Evolutionary conservation across 1,140 invertebrate species (phyloP).

Genomic region (Thaumatotibia leucotreta): DNA sequence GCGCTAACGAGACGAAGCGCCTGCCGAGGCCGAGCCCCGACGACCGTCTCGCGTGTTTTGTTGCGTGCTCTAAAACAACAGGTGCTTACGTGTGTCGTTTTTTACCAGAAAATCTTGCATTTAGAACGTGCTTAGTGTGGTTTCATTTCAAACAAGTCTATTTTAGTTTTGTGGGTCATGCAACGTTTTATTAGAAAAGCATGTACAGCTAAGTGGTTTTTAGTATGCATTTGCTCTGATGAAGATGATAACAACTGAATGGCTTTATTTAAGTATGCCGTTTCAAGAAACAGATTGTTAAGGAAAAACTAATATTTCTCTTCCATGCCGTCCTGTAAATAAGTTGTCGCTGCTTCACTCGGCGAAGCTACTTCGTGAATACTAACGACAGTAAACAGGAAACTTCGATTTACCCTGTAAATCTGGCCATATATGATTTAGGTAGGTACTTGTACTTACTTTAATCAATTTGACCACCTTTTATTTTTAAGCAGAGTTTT

Average conservation of each 20-base stretch:
- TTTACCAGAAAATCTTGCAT: neutral
- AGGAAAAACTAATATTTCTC: neutral
- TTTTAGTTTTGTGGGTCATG: neutral
- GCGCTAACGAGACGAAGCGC: constrained; percentile 2
- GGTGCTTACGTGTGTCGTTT: neutral
- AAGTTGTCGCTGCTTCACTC: constrained; percentile 6
- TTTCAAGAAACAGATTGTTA: neutral
- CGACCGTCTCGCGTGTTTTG: neutral
- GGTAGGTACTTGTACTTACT: neutral
- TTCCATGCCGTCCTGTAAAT: neutral
- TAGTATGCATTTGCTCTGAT: neutral
- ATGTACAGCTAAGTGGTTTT: neutral
- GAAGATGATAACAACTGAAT: too few relatives aligned
- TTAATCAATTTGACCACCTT: too few relatives aligned
- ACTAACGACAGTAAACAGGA: neutral
- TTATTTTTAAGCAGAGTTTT: too few relatives aligned
- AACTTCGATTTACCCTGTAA: too few relatives aligned
- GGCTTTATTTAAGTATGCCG: too few relatives aligned
- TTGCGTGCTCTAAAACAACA: constrained; percentile 6
- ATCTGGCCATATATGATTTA: too few relatives aligned
- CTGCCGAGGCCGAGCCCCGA: neutral
- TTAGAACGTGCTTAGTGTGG: neutral
- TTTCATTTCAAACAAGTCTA: neutral
- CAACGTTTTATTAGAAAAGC: neutral
- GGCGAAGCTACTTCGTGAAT: neutral